Base-by-base conservation (phyloP, 1,140 invertebrate genomes). In the Tigriopus japonicus region DNA sequence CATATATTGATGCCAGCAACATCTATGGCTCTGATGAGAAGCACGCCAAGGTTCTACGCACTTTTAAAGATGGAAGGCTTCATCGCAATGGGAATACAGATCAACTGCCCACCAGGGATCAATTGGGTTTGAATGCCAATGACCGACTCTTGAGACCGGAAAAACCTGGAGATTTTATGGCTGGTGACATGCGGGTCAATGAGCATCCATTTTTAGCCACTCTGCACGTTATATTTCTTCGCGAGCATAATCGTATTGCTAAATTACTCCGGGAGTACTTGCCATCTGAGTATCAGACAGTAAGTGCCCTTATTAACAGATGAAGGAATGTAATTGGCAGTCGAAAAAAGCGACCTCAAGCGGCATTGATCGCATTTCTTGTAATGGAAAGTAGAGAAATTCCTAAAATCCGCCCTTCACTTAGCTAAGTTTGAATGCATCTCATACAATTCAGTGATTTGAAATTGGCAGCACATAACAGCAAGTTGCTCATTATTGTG, bases 1-100 rank as follows among this genome's bases (percentile, higher is more conserved):
- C 87, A 3, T 97, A 79, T 67, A 78, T 97, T n/a, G 93, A 97
- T 68, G 91, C 79, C 1, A 96, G 91, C 0, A 84, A 83, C 24
- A 78, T 97, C 7, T 97, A 97, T 69, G 89, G 88, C 49, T 93
- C 84, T 69, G 85, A 81, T 49, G 78, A 82, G 14, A 77, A 81
- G 49, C 81, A 85, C 54, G 81, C 85, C 0, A 80, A 86, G 62
- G 79, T 78, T 62, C 73, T 87, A 0, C n/a, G 15, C 15, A 24
- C 24, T 24, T 55, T 55, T 14, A 55, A 24, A 24, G 53, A 56
- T 35, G 64, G 59, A 19, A 56, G 61, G 59, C 45, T 62, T 42
- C 56, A 56, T 61, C 60, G 56, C 13, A 55, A 42, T 54, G 13
- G 53, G 10, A 35, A 40, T 56, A 58, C 41, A 41, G 42, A 45